Base-by-base conservation (phyloP, 2,888 invertebrate species). In the Pemphredon lugubris region DNA sequence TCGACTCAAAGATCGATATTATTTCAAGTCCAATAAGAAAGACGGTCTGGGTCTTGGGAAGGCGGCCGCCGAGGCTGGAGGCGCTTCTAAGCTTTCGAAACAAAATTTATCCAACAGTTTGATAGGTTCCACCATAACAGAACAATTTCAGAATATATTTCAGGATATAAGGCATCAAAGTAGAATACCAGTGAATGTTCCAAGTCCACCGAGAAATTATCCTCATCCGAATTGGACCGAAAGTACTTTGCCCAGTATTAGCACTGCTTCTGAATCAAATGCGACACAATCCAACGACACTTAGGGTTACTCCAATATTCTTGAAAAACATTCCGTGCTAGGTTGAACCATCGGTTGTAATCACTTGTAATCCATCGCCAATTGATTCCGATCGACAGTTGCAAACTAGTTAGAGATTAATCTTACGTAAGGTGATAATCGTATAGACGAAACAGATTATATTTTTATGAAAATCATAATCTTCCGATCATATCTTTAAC, bases 211-310 rank as follows among this genome's bases (percentile, higher is more conserved):
- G 14, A 79, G 82, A 16, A 67, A 82, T 53, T 86, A 71, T 80
- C 85, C 84, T 6, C 68, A 75, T 60, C 81, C 85, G 6, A 82
- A 87, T 57, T 86, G 83, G 84, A 86, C 80, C 51, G 86, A 86
- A 14, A 86, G 81, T 50, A 83, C 84, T 23, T 57, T 86, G 26
- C 82, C 81, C 14, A 86, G 84, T 26, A 80, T 86, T 47, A 85
- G 83, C 70, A 80, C 72, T 2, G 77, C 75, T 13, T 82, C 85
- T 1, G 84, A 79, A 20, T 71, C 80, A 11, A 82, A 83, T 61
- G 42, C 75, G 30, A 55, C 75, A 14, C 78, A 57, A 48, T 63
- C 68, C 3, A 74, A 64, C 18, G 55, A 74, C 16, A 45, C 60
- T 55, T 72, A 47, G 61, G 48, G 2, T n/a, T 26, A 7, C 21